A percentile compares a stretch with the other conserved stretches of the same genome.
Evolutionary conservation across 2,113 vertebrate species (phyloP).

Genomic region (Ahaetulla prasina): DNA sequence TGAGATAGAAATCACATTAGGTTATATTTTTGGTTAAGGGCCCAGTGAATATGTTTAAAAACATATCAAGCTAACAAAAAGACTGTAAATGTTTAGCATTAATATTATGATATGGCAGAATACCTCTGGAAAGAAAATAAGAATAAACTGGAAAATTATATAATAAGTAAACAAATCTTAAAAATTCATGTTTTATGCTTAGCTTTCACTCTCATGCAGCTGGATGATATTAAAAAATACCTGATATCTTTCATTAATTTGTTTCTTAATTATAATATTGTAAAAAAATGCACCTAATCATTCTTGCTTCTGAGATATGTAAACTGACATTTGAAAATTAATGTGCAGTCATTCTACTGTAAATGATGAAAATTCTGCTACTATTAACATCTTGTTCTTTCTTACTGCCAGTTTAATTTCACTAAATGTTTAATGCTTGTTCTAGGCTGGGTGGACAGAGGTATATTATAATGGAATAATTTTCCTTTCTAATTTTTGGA

Average conservation of each 20-base stretch:
- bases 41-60: not conserved
- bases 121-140: not conserved
- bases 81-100: not conserved
- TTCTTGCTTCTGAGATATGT: conserved; percentile 53
- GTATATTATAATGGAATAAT: conserved; percentile 58
- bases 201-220: not conserved
- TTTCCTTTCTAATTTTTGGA: conserved; percentile 56
- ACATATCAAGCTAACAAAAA: not conserved
- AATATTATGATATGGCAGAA: not conserved
- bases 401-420: conserved; percentile 61
- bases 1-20: not conserved
- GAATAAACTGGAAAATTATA: not conserved
- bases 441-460: not conserved
- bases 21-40: not conserved
- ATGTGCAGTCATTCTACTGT: conserved; percentile 39
- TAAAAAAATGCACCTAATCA: conserved; percentile 19
- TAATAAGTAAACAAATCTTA: not conserved
- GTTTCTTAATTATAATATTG: not conserved
- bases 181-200: not conserved
- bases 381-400: conserved; percentile 57
- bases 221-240: not conserved
- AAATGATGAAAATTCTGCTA: conserved; percentile 56
- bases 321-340: conserved; percentile 57
- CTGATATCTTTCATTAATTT: not conserved
- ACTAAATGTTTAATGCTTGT: conserved; percentile 46